phyloP scores from a whole-genome alignment of 2,797 vertebrate genomes.

The Monodelphis domestica region DNA sequence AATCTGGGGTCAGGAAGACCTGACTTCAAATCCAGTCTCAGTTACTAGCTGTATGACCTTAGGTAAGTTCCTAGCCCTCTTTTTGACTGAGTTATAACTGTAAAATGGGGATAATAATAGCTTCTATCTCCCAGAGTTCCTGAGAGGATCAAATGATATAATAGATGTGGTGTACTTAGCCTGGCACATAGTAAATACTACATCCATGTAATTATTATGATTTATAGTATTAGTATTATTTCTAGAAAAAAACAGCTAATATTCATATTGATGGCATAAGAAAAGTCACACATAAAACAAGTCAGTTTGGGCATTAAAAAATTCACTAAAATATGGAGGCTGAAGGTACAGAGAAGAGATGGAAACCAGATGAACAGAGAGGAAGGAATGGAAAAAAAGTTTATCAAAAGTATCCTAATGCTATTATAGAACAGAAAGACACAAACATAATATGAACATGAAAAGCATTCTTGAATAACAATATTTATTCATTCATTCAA shows the following conservation, averaged over 20 bases:
- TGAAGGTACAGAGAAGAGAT: neutral
- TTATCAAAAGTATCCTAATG: neutral
- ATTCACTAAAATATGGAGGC: neutral
- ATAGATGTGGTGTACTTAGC: neutral
- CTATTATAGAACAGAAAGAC: constrained; percentile 5
- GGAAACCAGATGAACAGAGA: constrained; percentile 29
- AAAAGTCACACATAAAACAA: neutral
- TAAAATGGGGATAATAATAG: neutral
- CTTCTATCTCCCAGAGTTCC: neutral
- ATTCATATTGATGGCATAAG: neutral
- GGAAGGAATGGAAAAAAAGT: constrained; percentile 8
- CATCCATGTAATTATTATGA: neutral
- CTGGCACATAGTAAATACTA: neutral
- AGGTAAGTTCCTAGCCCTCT: neutral
- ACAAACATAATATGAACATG: neutral
- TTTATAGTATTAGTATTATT: neutral
- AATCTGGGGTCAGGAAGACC: neutral
- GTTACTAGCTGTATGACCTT: neutral
- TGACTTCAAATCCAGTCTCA: neutral
- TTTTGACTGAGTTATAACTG: neutral
- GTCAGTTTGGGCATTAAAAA: neutral
- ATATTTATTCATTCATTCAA: constrained; percentile 40
- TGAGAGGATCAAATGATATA: neutral
- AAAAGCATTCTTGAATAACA: constrained; percentile 32
- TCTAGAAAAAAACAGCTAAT: neutral